Evolutionary conservation across 2,113 vertebrate species (phyloP).

Genomic region (Notothenia rossii): DNA sequence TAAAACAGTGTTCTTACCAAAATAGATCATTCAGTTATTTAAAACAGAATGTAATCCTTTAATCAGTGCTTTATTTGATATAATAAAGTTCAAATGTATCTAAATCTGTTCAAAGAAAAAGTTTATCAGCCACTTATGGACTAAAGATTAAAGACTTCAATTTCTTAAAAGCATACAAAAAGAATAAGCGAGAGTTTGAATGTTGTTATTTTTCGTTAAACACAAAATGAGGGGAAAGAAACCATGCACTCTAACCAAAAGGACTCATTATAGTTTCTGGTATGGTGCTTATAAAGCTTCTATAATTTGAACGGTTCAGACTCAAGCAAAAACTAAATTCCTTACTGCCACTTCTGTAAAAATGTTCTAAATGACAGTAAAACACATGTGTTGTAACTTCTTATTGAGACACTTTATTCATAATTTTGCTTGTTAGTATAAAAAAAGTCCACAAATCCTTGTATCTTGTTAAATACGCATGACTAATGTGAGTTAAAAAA

Average conservation of each 20-base stretch:
- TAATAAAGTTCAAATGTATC: neutral
- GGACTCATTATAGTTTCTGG: neutral
- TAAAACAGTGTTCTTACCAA: neutral
- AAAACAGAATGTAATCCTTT: neutral
- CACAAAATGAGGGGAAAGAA: neutral
- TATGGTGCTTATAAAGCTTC: conserved; percentile 24
- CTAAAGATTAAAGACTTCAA: neutral
- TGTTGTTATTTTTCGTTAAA: neutral
- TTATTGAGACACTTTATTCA: neutral
- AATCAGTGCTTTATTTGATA: neutral
- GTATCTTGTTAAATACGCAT: neutral
- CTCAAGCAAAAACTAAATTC: neutral
- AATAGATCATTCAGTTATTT: neutral
- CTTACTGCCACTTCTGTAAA: neutral
- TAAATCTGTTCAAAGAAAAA: neutral
- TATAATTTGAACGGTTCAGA: neutral
- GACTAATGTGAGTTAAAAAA: conserved; percentile 9
- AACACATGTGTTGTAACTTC: neutral
- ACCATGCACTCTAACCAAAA: neutral
- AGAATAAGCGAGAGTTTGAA: neutral
- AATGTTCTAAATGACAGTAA: neutral
- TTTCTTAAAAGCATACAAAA: neutral
- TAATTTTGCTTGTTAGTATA: neutral
- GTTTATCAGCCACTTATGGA: neutral
- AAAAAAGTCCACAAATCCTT: neutral